Conservation (phyloP, 2,888 invertebrate species). For the Lithophane leautieri region DNA sequence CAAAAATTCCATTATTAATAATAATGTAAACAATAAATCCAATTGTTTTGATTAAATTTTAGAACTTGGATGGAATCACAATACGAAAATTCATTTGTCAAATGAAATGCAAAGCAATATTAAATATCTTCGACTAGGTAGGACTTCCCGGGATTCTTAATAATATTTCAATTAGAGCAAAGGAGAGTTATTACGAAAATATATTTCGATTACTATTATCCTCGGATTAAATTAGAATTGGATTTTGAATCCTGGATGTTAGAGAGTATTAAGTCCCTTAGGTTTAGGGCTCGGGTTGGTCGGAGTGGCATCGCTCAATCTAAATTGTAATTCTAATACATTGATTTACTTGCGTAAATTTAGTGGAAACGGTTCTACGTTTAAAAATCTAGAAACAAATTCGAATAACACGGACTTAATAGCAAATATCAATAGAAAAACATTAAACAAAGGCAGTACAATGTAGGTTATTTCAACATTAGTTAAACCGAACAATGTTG, state of each 20-base stretch:
- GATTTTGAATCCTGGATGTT: slow-evolving; percentile 27
- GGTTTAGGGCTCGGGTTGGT: slow-evolving; percentile 8
- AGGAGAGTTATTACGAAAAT: slow-evolving; percentile 52
- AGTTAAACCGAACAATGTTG: slow-evolving; percentile 6
- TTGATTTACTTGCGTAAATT: slow-evolving; percentile 1
- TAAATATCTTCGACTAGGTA: slow-evolving; percentile 55
- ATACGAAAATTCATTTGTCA: slow-evolving; percentile 54
- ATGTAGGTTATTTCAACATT: slow-evolving; percentile 36
- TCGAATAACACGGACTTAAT: not conserved
- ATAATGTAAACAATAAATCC: slow-evolving; percentile 61
- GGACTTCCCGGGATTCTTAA: slow-evolving; percentile 48
- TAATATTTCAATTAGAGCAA: slow-evolving; percentile 57
- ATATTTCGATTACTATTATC: slow-evolving; percentile 54
- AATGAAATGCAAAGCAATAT: slow-evolving; percentile 64
- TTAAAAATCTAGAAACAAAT: not conserved
- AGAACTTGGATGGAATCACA: slow-evolving; percentile 60
- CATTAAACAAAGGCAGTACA: slow-evolving; percentile 20
- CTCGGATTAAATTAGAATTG: slow-evolving; percentile 52
- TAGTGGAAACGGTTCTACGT: slow-evolving; percentile 12
- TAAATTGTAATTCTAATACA: slow-evolving; percentile 23
- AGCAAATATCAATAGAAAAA: slow-evolving; percentile 28
- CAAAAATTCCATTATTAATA: slow-evolving; percentile 56
- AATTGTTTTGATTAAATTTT: slow-evolving; percentile 66
- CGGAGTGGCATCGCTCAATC: slow-evolving; percentile 5
- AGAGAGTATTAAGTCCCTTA: slow-evolving; percentile 32